A percentile compares a stretch with the other conserved stretches of the same genome.
Conservation (phyloP, 1,140 invertebrate genomes). For the Aphelinus certus region DNA sequence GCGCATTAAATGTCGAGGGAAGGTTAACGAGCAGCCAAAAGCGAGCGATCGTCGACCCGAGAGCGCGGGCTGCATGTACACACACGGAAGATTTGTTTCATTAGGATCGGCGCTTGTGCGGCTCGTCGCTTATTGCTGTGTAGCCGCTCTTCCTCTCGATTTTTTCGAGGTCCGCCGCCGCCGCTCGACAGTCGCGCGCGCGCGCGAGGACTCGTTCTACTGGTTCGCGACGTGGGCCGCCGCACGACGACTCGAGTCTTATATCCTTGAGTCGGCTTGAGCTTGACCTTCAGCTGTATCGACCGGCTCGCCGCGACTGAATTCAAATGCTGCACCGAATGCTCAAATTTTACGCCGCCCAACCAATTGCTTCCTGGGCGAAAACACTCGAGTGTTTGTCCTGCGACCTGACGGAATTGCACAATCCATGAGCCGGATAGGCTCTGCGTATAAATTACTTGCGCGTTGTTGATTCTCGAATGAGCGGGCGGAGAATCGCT, state of each 20-base stretch:
- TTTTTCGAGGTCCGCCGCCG: background rate
- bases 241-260: background rate
- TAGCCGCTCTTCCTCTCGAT: background rate
- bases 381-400: no score
- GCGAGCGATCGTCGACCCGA: background rate
- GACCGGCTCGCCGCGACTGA: background rate
- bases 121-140: no score
- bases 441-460: no score
- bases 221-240: constrained; percentile 11
- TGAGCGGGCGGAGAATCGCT: no score
- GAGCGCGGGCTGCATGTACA: background rate
- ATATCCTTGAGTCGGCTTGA: constrained; percentile 25
- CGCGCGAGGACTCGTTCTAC: constrained; percentile 27
- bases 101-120: background rate
- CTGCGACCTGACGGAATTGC: no score
- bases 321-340: no score
- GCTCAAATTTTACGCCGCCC: no score
- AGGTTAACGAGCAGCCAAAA: no score
- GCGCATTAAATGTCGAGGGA: no score
- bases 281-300: constrained; percentile 32
- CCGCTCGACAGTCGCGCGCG: background rate
- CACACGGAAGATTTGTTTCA: constrained; percentile 2
- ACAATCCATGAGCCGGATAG: no score
- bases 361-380: no score
- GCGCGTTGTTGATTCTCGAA: no score